Base-by-base conservation (phyloP, 2,797 vertebrate genomes). In the Sebastes glaucus region DNA sequence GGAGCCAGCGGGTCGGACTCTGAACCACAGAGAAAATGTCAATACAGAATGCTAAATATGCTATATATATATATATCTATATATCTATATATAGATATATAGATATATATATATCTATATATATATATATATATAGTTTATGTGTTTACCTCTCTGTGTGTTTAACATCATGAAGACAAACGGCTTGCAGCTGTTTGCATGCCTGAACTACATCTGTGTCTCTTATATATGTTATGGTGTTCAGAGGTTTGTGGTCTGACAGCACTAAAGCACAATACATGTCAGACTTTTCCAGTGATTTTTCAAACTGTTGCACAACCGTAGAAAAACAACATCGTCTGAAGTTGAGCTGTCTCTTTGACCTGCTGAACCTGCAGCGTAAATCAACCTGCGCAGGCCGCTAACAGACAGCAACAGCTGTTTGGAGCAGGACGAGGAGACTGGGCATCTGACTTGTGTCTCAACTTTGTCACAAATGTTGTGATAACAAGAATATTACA, bases 1-100 rank as follows among this genome's bases (percentile, higher is more conserved):
- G 98, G 97, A 55, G 97, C 96, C 59, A 94, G 62, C 2, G 94
- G 88, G 70, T 95, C 88, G 14, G 83, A 68, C 30, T 95, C 88
- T 4, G 93, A 69, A 14, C 5, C 32, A 78, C 30, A 83, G 11
- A 25, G 38, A 46, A 72, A 5, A 56, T 14, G 16, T 75, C 7
- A 81, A 4, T 13, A n/a, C 25, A 38, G 20, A 65, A 28, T 5
- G 22, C 7, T 55, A 32, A 70, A 42, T 42, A 22, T 7, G 20
- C 4, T 49, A 3, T 42, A 14, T 16, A 14, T 38, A 14, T 14
- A 6, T 42, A 38, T 38, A 0, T 14, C 6, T 14, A 38, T 11
- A 35, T 38, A 14, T 14, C 7, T 7, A 16, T 3, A 16, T 38
- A 0, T 14, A 14, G 6, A 38, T 11, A 35, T 38, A 14, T 14